These are phyloP conservation scores for Chrysopa pallens DNA, from an alignment of 1,140 invertebrate species.

Conservation along the genomic window DNA sequence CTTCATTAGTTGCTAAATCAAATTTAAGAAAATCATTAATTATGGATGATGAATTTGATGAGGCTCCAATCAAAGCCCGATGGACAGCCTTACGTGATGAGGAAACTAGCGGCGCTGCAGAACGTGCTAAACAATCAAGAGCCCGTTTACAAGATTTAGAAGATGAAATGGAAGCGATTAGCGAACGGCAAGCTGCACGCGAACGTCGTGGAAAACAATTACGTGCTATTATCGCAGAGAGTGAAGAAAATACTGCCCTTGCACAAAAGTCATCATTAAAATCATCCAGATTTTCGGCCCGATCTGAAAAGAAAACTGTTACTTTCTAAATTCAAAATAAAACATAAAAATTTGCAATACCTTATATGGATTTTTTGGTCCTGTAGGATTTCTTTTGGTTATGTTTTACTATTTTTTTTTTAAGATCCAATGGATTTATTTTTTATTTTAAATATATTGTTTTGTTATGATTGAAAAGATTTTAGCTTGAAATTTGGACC, in stretches of 20 bases:
- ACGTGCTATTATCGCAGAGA: slow-evolving; percentile 32
- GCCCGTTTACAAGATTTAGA: slow-evolving; percentile 37
- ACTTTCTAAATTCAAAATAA: not conserved
- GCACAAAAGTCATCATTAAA: not conserved
- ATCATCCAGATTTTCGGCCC: not conserved
- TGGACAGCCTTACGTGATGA: not conserved
- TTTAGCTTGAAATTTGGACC: no score
- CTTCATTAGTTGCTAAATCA: slow-evolving; percentile 7
- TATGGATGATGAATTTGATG: not conserved
- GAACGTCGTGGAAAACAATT: slow-evolving; percentile 35
- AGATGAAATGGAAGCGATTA: slow-evolving; percentile 36
- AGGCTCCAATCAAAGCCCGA: not conserved
- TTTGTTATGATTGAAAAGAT: no score
- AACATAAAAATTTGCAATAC: no score
- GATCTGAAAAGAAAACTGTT: not conserved
- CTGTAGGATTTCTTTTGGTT: no score
- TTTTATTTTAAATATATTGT: no score
- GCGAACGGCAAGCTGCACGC: slow-evolving; percentile 31
- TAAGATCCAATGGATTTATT: no score
- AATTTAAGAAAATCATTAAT: not conserved
- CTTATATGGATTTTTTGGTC: no score
- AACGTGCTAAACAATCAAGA: slow-evolving; percentile 19
- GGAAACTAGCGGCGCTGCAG: slow-evolving; percentile 1
- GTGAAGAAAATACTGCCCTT: slow-evolving; percentile 7
- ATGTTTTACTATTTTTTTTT: no score